Evolutionary conservation across 2,888 invertebrate genomes (phyloP), one percentile per base, ranked within the genome.

Genomic region (Drepanosiphum platanoidis): DNA sequence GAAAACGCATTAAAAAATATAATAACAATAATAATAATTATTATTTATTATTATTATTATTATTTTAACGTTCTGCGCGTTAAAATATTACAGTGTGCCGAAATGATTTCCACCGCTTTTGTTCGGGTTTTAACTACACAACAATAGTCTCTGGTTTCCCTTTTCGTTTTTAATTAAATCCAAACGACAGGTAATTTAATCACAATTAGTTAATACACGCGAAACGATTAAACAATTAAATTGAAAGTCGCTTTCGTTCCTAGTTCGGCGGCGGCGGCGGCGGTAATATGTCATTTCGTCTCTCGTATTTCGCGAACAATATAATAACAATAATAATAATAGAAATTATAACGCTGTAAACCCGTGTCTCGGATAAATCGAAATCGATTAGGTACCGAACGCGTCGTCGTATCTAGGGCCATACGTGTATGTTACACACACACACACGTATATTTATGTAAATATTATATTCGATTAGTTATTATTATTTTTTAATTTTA

Each of bases 111-210:
- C 39, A n/a, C 13, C 22, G 66, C 66, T 68, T 66, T 66, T 66
- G 66, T 46, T 61, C n/a, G n/a, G 34, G n/a, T n/a, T 75, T 52
- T 34, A n/a, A 46, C 13, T 15, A n/a, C 42, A 66, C 42, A 66
- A 79, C 42, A 66, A 66, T 66, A 68, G 78, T 66, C 22, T 18
- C 52, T 7, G 32, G 36, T 79, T 46, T 42, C n/a, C 32, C 30
- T 79, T 61, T 79, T 68, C 66, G 66, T 66, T 79, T 79, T 66
- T 68, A 64, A 78, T 78, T 64, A 64, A 66, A 78, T 78, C 64
- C 39, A 5, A 78, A 78, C 61, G 78, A 39, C 64, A 78, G 78
- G 78, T 64, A 39, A 42, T 78, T 78, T 78, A 78, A 66, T 66
- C 22, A 64, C 78, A 78, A 78, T 78, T 78, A 78, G 64, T 13